These are phyloP conservation scores for Caenorhabditis sinica DNA, from an alignment of 2,888 invertebrate species.

Conservation along the genomic window DNA sequence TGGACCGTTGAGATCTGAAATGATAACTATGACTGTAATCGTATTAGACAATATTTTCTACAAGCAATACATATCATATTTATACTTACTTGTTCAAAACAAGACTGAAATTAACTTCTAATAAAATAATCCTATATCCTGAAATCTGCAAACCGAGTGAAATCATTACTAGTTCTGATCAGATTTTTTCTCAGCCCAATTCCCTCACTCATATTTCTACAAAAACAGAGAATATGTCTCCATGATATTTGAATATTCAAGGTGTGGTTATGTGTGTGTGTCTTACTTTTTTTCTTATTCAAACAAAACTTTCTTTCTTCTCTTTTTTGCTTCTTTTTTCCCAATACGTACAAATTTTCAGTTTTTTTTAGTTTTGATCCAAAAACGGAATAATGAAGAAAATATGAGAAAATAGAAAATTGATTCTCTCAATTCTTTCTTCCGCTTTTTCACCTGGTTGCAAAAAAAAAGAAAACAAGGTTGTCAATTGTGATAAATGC, in stretches of 20 bases:
- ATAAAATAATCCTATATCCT: too few species aligned
- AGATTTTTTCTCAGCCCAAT: not conserved
- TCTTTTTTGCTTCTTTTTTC: not conserved
- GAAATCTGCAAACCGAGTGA: not conserved
- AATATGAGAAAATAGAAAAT: not conserved
- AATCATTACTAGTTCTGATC: not conserved
- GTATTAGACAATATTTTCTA: too few species aligned
- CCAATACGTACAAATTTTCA: not conserved
- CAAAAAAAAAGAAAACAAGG: constrained; percentile 36
- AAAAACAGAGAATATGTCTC: not conserved
- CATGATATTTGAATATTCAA: constrained; percentile 9
- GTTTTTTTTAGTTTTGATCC: not conserved
- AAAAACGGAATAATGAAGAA: not conserved
- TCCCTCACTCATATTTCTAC: not conserved
- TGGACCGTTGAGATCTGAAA: not conserved
- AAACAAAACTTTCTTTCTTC: not conserved
- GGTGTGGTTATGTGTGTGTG: not conserved
- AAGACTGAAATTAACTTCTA: too few species aligned
- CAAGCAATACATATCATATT: too few species aligned
- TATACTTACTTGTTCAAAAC: too few species aligned
- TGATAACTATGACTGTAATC: too few species aligned
- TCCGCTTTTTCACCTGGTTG: not conserved
- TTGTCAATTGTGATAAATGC: constrained; percentile 57
- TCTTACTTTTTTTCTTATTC: not conserved
- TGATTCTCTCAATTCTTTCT: not conserved